Evolutionary conservation across 2,113 vertebrate genomes (phyloP), one percentile per base, ranked within the genome.

Genomic region (Sardina pilchardus): DNA sequence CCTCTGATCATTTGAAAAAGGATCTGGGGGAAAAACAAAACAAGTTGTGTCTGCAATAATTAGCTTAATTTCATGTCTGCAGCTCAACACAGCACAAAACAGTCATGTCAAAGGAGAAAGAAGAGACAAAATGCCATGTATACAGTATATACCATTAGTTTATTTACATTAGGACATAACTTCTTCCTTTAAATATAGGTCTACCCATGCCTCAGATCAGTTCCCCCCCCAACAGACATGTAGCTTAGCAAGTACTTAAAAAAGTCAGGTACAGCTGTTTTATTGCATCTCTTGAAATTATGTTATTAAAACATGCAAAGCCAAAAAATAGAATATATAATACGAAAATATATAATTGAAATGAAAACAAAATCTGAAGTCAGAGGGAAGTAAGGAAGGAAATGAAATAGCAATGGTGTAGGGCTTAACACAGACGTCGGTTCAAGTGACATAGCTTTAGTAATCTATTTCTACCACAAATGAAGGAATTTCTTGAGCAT

Each of bases 321-420:
- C 81, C 78, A 89, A 89, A 89, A 87, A 86, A 88, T 84, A 86
- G 50, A 85, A 63, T 48, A 86, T 91, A 93, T 34, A 78, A 78
- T 78, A 78, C 36, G 71, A 78, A 90, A 93, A 93, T 93, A 93
- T 92, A 92, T 92, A 92, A 92, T 56, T 84, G 81, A 93, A 89
- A 91, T 81, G 71, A 83, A 87, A 42, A 83, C 89, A 84, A 85
- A 85, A 90, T 50, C 86, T 81, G 80, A 42, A 84, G 43, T 87
- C 75, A 83, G 71, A 75, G 21, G 6, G 43, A 63, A 8, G 9
- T 8, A 83, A 34, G 81, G 6, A 7, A 16, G 34, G 71, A 34
- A 34, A 71, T 0, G 63, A 71, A 34, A 78, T 16, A 39, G 30
- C 30, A 14, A 34, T 34, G 63, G 30, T 78, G 71, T 39, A 14